phyloP scores from a whole-genome alignment of 2,888 invertebrate genomes.

The Saturnia pavonia region DNA sequence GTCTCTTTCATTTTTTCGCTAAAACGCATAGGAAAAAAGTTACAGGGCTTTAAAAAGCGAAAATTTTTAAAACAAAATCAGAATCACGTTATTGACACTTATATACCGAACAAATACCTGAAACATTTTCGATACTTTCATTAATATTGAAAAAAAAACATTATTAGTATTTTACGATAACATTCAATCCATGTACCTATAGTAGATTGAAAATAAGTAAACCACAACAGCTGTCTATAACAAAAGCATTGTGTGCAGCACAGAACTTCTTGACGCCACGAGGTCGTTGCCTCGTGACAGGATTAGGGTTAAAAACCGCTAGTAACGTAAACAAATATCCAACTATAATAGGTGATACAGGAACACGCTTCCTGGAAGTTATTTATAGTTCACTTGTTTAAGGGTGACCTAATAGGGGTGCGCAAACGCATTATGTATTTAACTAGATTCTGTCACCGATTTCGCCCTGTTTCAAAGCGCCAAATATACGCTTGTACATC shows the following conservation, averaged over 20 bases:
- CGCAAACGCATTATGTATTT: conserved; percentile 29
- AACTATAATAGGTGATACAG: conserved; percentile 52
- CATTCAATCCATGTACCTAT: not conserved
- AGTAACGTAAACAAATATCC: conserved; percentile 59
- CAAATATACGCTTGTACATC: not conserved
- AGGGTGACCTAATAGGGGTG: conserved; percentile 38
- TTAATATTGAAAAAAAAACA: no score
- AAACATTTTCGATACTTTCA: no score
- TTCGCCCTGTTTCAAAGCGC: not conserved
- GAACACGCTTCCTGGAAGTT: conserved; percentile 63
- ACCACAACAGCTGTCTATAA: not conserved
- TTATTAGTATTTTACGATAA: not conserved
- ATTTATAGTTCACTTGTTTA: conserved; percentile 52
- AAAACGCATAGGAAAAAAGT: no score
- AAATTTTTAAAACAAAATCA: no score
- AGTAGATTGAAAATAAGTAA: not conserved
- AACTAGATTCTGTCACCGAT: not conserved
- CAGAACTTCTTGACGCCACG: conserved; percentile 22
- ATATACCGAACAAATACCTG: no score
- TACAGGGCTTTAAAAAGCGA: no score
- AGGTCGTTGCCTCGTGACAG: conserved; percentile 35
- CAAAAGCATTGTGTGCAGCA: conserved; percentile 7
- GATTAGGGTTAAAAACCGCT: conserved; percentile 54
- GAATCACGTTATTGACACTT: no score
- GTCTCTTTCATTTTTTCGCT: no score